Base-by-base conservation (phyloP, 2,888 invertebrate genomes). In the Meiosimyza decipiens region DNA sequence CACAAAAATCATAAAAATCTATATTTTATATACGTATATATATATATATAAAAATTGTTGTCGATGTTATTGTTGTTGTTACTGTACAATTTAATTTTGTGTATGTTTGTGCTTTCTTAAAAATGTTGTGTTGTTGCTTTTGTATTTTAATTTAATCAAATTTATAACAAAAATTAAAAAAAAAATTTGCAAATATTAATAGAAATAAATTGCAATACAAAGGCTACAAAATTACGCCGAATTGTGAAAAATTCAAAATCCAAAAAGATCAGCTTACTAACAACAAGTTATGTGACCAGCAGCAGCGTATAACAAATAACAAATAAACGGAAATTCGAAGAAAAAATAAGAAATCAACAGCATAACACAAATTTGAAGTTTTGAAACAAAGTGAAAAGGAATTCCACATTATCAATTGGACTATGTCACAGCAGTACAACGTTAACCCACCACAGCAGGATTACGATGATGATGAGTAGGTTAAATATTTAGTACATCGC, bases 191-290 rank as follows among this genome's bases (percentile, higher is more conserved):
- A 55, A 15, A 22, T 22, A 40, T 40, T 40, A 55, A 55, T 55
- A 55, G 55, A 60, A 28, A 18, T 60, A 60, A 60, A 60, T 60
- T 60, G 59, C 33, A 11, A 12, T 13, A 60, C 59, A 60, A 60
- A 60, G 33, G 28, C 28, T 40, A 40, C 9, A 40, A 40, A 40
- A 40, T 9, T 40, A 40, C 40, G 40, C 40, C 40, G 40, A 40
- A 40, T 40, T 40, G 40, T 40, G 40, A 40, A 28, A 28, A 28
- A 40, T 40, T 40, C 6, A 40, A 40, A 40, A 40, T 40, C 40
- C 40, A 40, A 40, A 40, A 40, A 40, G 9, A 40, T 40, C 40
- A 9, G 40, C 40, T 40, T 9, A 40, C 40, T 40, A 40, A 40
- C 40, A 40, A 6, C 40, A 40, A 6, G 40, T 40, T 40, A 40